Percentiles rank a stretch among this genome's conserved stretches.
These are phyloP conservation scores for Geotrupes spiniger DNA, from an alignment of 2,888 invertebrate genomes.

Conservation along the genomic window DNA sequence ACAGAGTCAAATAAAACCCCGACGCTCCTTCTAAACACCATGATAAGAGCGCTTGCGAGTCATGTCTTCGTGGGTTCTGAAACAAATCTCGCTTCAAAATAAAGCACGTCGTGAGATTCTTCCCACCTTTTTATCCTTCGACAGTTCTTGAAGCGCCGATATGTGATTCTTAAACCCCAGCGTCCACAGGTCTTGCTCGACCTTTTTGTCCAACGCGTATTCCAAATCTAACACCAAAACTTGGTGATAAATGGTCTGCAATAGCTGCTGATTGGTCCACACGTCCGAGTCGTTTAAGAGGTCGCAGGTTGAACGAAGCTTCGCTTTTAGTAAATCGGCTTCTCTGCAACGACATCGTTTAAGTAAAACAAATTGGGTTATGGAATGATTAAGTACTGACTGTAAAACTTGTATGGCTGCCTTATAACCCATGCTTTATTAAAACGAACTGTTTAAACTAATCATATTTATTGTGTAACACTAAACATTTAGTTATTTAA, in stretches of 20 bases:
- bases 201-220: conserved; percentile 84
- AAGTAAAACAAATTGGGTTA: conserved; percentile 1
- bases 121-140: conserved; percentile 75
- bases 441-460: conserved; percentile 46
- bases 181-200: conserved; percentile 88
- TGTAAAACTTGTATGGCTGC: conserved; percentile 73
- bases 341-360: conserved; percentile 62
- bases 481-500: neutral
- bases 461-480: neutral
- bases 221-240: conserved; percentile 78
- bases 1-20: conserved; percentile 77
- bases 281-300: conserved; percentile 45
- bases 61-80: conserved; percentile 69
- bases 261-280: conserved; percentile 54
- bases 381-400: conserved; percentile 49
- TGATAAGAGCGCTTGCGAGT: conserved; percentile 73
- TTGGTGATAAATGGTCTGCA: conserved; percentile 61
- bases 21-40: conserved; percentile 82
- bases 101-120: neutral
- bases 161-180: conserved; percentile 86
- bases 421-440: conserved; percentile 67
- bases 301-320: conserved; percentile 64
- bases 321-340: conserved; percentile 71
- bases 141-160: conserved; percentile 70
- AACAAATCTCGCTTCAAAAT: conserved; percentile 30